Percentiles rank a stretch among this genome's conserved stretches.
These are phyloP conservation scores for Zaprionus camerounensis DNA, from an alignment of 1,140 invertebrate genomes.

Conservation along the genomic window DNA sequence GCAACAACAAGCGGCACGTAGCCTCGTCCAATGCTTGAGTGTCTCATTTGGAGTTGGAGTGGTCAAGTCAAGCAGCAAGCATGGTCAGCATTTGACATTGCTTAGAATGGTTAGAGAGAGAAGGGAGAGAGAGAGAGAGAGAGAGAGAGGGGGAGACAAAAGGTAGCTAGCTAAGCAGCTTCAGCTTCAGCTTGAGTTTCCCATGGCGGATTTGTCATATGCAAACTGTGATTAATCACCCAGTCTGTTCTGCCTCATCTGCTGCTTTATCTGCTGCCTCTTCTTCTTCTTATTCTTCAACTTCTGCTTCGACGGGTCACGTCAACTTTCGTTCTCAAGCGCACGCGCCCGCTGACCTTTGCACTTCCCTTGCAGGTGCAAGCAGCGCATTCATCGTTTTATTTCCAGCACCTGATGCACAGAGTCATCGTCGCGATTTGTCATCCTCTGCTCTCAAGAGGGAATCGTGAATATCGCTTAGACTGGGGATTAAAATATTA, in stretches of 20 bases:
- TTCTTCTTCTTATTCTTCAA: constrained; percentile 9
- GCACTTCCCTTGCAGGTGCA: constrained; percentile 33
- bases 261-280: neutral
- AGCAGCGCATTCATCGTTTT: constrained; percentile 62
- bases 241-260: constrained; percentile 18
- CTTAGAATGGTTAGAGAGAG: neutral
- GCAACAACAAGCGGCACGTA: constrained; percentile 57
- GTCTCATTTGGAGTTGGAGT: constrained; percentile 31
- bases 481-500: constrained; percentile 12
- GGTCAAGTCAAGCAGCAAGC: constrained; percentile 6
- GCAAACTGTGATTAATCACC: constrained; percentile 64
- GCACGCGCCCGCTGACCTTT: constrained; percentile 70
- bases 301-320: constrained; percentile 49
- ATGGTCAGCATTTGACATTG: constrained; percentile 61
- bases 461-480: neutral
- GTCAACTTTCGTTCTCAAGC: constrained; percentile 51
- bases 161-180: neutral
- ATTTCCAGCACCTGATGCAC: constrained; percentile 70
- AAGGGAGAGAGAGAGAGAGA: neutral
- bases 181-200: constrained; percentile 1
- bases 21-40: constrained; percentile 35
- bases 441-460: constrained; percentile 30
- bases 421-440: constrained; percentile 42
- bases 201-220: constrained; percentile 64
- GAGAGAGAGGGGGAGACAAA: neutral